Percentiles rank a stretch among this genome's conserved stretches.
Evolutionary conservation across 2,888 invertebrate genomes (phyloP).

Genomic region (Trilocha varians): DNA sequence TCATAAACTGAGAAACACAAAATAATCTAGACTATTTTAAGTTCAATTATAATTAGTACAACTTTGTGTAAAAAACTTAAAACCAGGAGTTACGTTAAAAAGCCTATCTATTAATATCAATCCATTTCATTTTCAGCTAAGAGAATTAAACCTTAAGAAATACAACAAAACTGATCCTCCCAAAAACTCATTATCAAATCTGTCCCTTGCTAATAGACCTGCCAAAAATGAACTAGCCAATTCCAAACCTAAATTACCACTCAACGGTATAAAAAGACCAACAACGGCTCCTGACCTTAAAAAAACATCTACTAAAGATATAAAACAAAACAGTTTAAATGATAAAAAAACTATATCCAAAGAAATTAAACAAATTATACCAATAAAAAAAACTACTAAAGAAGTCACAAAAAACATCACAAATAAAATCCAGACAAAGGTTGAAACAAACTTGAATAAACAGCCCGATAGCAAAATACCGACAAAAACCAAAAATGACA

Average conservation of each 20-base stretch:
- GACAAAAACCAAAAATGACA: conserved; percentile 5
- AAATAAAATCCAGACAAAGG: conserved; percentile 6
- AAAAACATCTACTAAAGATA: conserved; percentile 9
- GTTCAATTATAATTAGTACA: too few species aligned
- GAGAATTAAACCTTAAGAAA: conserved; percentile 51
- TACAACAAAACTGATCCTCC: conserved; percentile 26
- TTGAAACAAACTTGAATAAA: conserved; percentile 3
- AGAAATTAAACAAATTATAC: conserved; percentile 4
- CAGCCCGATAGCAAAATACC: not conserved
- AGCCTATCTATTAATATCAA: not conserved
- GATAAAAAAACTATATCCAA: conserved; percentile 3
- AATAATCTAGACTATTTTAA: too few species aligned
- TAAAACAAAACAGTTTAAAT: conserved; percentile 14
- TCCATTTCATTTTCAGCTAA: conserved; percentile 32
- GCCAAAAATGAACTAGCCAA: conserved; percentile 13
- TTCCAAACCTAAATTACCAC: conserved; percentile 25
- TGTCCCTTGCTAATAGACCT: conserved; percentile 14
- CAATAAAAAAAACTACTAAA: too few species aligned
- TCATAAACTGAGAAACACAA: too few species aligned
- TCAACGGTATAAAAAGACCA: conserved; percentile 26
- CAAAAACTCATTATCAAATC: conserved; percentile 13
- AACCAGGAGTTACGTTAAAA: too few species aligned
- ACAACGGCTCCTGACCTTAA: conserved; percentile 17
- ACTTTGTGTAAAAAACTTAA: too few species aligned
- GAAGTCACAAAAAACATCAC: conserved; percentile 8